Conservation (phyloP, 2,888 invertebrate species). For the Apotomis betuletana region DNA sequence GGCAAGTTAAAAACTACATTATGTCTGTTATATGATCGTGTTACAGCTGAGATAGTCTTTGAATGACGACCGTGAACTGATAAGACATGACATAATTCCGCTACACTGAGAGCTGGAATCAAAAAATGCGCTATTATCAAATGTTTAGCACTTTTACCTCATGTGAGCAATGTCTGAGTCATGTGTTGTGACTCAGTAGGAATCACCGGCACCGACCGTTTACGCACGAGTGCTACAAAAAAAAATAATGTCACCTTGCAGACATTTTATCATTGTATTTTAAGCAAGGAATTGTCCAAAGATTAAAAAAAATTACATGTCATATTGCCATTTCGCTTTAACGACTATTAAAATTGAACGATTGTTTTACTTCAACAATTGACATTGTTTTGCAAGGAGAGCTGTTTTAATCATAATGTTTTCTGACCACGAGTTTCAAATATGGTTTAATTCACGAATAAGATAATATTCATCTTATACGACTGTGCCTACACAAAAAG, state of each 20-base stretch:
- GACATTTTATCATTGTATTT: neutral
- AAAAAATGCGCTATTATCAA: conserved; percentile 58
- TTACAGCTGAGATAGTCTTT: too few species aligned
- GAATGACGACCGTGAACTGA: too few species aligned
- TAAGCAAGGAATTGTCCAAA: neutral
- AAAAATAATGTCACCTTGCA: conserved; percentile 8
- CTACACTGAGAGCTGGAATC: neutral
- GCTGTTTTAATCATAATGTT: too few species aligned
- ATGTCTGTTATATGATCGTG: neutral
- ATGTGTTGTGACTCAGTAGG: conserved; percentile 41
- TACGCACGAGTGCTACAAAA: neutral
- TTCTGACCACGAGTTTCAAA: too few species aligned
- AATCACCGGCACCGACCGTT: conserved; percentile 33
- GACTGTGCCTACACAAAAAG: too few species aligned
- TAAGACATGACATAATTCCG: neutral
- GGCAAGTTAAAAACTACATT: too few species aligned
- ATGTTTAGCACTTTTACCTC: conserved; percentile 50
- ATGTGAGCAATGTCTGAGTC: conserved; percentile 44
- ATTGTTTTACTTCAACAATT: too few species aligned
- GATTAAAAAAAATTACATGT: neutral
- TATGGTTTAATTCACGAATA: too few species aligned
- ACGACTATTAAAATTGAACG: too few species aligned
- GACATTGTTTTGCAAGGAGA: too few species aligned
- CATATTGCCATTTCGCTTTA: neutral
- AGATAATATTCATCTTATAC: too few species aligned